Percentiles rank a stretch among this genome's conserved stretches.
Evolutionary conservation across 2,797 vertebrate species (phyloP).

Genomic region (Cheirogaleus major): DNA sequence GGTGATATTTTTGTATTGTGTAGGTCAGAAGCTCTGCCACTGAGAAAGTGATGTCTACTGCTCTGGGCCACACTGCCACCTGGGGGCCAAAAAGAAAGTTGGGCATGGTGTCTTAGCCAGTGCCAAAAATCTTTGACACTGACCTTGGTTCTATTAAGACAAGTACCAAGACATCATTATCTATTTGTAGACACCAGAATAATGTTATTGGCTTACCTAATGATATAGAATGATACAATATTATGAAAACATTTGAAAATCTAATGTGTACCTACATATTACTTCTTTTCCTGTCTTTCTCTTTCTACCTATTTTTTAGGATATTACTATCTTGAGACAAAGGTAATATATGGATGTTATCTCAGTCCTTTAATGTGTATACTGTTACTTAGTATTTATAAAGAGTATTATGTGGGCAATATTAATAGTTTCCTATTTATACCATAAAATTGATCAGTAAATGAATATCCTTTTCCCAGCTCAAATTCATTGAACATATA

Average conservation of each 20-base stretch:
- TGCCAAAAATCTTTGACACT: background rate
- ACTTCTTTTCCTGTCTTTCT: background rate
- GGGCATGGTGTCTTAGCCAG: background rate
- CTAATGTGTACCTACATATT: background rate
- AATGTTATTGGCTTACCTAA: background rate
- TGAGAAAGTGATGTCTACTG: background rate
- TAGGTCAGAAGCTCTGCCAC: background rate
- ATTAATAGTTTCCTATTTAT: background rate
- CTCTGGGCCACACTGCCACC: conserved; percentile 49
- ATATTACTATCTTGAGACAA: background rate
- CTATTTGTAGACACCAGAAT: background rate
- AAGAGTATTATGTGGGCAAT: background rate
- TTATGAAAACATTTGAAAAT: conserved; percentile 2
- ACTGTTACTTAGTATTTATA: background rate
- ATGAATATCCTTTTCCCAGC: background rate
- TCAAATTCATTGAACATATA: background rate
- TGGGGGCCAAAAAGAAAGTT: conserved; percentile 8
- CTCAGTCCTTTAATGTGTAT: background rate
- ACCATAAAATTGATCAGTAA: background rate
- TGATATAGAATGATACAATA: background rate
- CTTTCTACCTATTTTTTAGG: background rate
- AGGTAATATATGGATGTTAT: background rate
- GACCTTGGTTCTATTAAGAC: background rate
- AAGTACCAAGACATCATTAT: background rate
- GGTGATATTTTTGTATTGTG: background rate